Evolutionary conservation across 2,797 vertebrate genomes (phyloP).

Genomic region (Knipowitschia caucasica): DNA sequence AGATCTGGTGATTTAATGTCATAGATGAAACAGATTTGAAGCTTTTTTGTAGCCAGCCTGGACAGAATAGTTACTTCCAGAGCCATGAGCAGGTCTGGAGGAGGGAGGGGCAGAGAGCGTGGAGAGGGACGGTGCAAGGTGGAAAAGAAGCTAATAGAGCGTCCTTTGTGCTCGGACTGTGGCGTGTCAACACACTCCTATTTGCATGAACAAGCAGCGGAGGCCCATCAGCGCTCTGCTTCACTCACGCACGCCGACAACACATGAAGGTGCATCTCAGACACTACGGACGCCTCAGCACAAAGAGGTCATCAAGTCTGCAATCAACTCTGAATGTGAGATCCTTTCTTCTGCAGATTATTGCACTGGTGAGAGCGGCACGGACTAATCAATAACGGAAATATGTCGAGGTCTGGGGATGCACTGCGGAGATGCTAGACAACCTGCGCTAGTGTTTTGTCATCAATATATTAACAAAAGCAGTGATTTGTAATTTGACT

Average conservation of each 20-base stretch:
- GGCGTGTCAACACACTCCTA: slow-evolving; percentile 63
- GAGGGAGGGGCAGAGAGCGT: background rate
- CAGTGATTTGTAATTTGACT: no score
- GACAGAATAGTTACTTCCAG: slow-evolving; percentile 19
- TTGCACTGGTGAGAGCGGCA: background rate
- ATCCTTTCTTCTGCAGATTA: background rate
- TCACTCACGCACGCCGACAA: slow-evolving; percentile 13
- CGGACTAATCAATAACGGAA: no score
- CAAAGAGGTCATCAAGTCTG: background rate
- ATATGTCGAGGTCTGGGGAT: no score
- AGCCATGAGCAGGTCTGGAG: slow-evolving; percentile 17
- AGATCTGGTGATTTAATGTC: no score
- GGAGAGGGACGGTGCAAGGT: slow-evolving; percentile 28
- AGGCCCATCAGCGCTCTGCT: slow-evolving; percentile 29
- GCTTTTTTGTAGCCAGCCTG: background rate
- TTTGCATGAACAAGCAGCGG: slow-evolving; percentile 60
- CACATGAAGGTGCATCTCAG: slow-evolving; percentile 27
- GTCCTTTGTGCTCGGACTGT: slow-evolving; percentile 50
- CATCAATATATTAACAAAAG: no score
- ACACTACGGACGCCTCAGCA: slow-evolving; percentile 21
- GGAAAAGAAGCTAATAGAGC: slow-evolving; percentile 47
- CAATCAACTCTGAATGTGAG: background rate
- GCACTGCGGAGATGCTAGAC: no score
- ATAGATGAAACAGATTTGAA: background rate
- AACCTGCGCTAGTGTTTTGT: no score